Conservation (phyloP, 1,140 invertebrate genomes). For the Battus philenor region DNA sequence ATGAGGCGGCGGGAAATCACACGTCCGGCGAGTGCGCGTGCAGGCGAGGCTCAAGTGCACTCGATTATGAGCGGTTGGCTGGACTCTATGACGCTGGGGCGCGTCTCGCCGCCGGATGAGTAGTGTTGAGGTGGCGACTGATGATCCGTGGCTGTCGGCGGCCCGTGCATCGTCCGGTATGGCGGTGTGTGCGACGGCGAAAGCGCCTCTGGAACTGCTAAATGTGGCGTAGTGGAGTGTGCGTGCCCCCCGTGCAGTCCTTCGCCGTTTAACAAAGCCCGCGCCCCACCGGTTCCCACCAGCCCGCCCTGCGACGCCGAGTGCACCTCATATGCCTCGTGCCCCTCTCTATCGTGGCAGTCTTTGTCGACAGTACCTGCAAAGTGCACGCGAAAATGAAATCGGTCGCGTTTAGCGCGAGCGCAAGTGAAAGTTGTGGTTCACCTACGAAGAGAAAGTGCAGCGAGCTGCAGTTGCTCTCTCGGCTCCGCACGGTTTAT, state of each 20-base stretch:
- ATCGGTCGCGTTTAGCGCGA: constrained; percentile 68
- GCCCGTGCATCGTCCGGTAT: constrained; percentile 17
- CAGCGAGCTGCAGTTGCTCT: constrained; percentile 53
- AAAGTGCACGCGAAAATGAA: constrained; percentile 73
- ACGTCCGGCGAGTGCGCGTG: constrained; percentile 33
- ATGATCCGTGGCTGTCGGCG: too few species aligned
- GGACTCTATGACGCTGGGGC: constrained; percentile 89
- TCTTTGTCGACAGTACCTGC: constrained; percentile 70
- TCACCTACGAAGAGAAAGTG: constrained; percentile 72
- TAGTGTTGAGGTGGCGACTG: too few species aligned
- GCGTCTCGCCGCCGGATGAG: constrained; percentile 76
- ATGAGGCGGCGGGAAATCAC: constrained; percentile 56
- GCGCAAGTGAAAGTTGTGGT: constrained; percentile 73
- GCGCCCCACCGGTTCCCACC: constrained; percentile 53
- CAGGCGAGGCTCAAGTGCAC: constrained; percentile 82
- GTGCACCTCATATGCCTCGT: constrained; percentile 15
- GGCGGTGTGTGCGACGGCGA: neutral
- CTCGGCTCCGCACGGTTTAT: constrained; percentile 33
- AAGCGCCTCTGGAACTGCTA: neutral
- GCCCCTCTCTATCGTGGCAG: too few species aligned
- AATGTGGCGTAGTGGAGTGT: constrained; percentile 59
- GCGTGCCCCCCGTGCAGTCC: constrained; percentile 47
- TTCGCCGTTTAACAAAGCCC: constrained; percentile 25
- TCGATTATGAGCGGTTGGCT: constrained; percentile 91
- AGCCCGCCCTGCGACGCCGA: constrained; percentile 11